Conservation (phyloP, 2,797 vertebrate genomes). For the Pachyuromys duprasi region DNA sequence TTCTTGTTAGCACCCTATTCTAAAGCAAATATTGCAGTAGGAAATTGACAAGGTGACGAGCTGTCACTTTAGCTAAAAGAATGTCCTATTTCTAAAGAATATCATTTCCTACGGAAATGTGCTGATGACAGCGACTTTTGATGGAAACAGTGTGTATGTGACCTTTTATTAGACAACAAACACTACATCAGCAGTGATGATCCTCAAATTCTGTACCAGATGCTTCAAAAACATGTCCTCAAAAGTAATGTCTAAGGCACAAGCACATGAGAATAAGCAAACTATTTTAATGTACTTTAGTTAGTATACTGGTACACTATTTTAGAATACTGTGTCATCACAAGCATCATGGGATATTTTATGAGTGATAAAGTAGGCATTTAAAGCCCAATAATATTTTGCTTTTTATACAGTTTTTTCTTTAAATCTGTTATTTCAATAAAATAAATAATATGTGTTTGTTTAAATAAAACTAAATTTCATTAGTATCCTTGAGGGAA, state of each 20-base stretch:
- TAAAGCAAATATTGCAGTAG: constrained; percentile 70
- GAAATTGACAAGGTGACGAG: constrained; percentile 70
- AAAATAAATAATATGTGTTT: constrained; percentile 22
- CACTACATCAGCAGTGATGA: neutral
- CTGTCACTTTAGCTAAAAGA: constrained; percentile 71
- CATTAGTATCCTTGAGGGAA: neutral
- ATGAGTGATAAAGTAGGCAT: neutral
- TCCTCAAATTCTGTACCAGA: constrained; percentile 33
- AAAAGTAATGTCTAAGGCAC: constrained; percentile 51
- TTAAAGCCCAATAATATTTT: constrained; percentile 52
- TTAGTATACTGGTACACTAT: neutral
- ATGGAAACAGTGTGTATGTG: constrained; percentile 51
- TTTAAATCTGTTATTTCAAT: constrained; percentile 34
- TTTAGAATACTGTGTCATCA: neutral
- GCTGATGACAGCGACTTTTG: constrained; percentile 75
- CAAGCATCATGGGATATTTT: neutral
- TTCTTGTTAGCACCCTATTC: constrained; percentile 67
- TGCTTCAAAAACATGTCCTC: neutral
- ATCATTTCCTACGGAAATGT: constrained; percentile 76
- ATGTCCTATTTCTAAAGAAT: constrained; percentile 76
- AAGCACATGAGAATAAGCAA: neutral
- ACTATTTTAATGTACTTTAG: neutral
- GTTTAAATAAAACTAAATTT: constrained; percentile 50
- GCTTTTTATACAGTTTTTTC: constrained; percentile 9
- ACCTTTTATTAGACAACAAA: constrained; percentile 67